phyloP scores from a whole-genome alignment of 2,888 invertebrate species.

The Ellobium chinense region DNA sequence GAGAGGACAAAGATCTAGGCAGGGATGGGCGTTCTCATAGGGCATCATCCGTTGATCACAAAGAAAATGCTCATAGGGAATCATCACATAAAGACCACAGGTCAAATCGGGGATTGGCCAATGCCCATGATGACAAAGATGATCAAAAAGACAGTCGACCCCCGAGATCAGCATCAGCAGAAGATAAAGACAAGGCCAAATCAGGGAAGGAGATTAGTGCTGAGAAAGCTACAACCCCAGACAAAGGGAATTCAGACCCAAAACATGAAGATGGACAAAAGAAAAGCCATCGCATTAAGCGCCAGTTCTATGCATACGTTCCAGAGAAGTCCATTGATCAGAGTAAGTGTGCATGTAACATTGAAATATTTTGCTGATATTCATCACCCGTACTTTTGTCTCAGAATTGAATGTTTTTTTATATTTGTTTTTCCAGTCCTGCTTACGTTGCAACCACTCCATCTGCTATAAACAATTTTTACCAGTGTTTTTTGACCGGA shows the following conservation, averaged over 20 bases:
- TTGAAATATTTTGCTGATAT: too few species aligned
- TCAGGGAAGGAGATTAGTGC: conserved; percentile 4
- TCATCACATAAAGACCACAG: conserved; percentile 1
- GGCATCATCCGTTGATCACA: neutral
- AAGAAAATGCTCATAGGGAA: conserved; percentile 15
- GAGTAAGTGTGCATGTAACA: conserved; percentile 48
- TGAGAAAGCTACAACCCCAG: neutral
- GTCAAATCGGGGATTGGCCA: neutral
- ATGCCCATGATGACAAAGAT: neutral
- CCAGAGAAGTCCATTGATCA: conserved; percentile 50
- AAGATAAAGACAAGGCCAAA: conserved; percentile 28
- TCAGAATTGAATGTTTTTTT: too few species aligned
- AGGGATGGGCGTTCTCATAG: neutral
- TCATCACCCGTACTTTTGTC: too few species aligned
- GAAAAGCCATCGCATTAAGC: conserved; percentile 30
- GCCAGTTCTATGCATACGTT: conserved; percentile 50
- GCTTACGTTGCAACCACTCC: too few species aligned
- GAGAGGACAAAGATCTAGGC: neutral
- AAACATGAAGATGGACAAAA: conserved; percentile 42
- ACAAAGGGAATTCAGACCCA: neutral
- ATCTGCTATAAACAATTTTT: too few species aligned
- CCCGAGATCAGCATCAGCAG: neutral
- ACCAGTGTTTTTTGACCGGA: too few species aligned
- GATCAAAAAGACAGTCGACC: conserved; percentile 15
- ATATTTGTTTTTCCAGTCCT: too few species aligned